Conservation (phyloP, 2,888 invertebrate species). For the Lepidochitona cinerea region DNA sequence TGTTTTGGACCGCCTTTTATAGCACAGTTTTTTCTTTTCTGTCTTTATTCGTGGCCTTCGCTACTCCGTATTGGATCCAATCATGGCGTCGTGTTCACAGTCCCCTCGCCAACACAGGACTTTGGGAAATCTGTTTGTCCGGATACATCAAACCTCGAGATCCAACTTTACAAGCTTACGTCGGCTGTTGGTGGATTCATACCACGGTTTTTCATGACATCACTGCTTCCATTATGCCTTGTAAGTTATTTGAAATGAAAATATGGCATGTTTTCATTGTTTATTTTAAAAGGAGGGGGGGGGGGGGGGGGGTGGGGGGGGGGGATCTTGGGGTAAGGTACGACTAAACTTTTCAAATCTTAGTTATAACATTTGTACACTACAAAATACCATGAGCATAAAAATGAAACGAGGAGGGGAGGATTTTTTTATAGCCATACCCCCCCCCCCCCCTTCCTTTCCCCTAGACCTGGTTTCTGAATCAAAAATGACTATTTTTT, state of each 20-base stretch:
- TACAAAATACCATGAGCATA: too few species aligned
- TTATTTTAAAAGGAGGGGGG: too few species aligned
- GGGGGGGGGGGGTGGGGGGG: too few species aligned
- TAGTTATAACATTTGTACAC: too few species aligned
- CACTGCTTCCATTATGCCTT: constrained; percentile 49
- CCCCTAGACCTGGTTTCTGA: not conserved
- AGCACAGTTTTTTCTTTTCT: constrained; percentile 32
- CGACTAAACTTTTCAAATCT: too few species aligned
- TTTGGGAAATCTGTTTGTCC: constrained; percentile 61
- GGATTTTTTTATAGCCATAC: too few species aligned
- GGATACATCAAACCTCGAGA: constrained; percentile 59
- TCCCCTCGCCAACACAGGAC: constrained; percentile 55
- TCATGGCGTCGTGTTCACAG: constrained; percentile 64
- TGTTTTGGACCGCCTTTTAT: not conserved
- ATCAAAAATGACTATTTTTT: not conserved
- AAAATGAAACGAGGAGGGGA: too few species aligned
- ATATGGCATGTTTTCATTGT: too few species aligned
- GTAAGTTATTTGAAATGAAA: constrained; percentile 50
- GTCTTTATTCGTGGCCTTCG: constrained; percentile 54
- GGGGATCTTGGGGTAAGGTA: too few species aligned
- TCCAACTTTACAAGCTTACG: constrained; percentile 55
- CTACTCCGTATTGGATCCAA: constrained; percentile 60
- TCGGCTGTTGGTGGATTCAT: constrained; percentile 66
- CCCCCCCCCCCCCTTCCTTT: not conserved
- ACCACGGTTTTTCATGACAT: constrained; percentile 55